Percentiles rank a stretch among this genome's conserved stretches.
Evolutionary conservation across 2,888 invertebrate species (phyloP).

Genomic region (Perizoma flavofasciatum): DNA sequence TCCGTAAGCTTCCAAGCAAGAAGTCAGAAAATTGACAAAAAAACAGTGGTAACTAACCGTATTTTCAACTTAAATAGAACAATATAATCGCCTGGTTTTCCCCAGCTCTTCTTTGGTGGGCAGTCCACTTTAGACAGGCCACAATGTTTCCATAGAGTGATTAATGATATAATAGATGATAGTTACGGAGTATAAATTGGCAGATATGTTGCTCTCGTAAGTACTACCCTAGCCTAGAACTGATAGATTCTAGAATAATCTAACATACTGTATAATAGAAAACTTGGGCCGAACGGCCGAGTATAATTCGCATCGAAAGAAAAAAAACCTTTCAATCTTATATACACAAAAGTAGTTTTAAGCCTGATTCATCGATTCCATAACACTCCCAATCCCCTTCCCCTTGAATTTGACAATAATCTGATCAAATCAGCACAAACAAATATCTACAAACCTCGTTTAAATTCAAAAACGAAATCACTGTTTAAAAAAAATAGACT

Average conservation of each 20-base stretch:
- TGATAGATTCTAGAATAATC: conserved; percentile 16
- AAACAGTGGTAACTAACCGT: no score
- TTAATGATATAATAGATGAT: not conserved
- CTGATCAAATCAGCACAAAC: conserved; percentile 5
- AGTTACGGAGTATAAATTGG: conserved; percentile 22
- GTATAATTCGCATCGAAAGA: conserved; percentile 19
- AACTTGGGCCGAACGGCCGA: conserved; percentile 28
- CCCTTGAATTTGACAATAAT: not conserved
- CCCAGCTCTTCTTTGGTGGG: no score
- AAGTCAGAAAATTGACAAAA: no score
- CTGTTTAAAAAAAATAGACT: conserved; percentile 26
- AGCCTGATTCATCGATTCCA: not conserved
- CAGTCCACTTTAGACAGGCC: no score
- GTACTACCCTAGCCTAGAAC: conserved; percentile 21
- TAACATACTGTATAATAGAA: conserved; percentile 35
- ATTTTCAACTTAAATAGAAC: no score
- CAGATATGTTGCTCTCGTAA: conserved; percentile 33
- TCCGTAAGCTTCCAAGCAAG: no score
- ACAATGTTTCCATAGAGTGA: no score
- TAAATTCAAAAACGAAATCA: conserved; percentile 3
- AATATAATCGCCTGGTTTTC: no score
- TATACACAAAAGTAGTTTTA: conserved; percentile 2
- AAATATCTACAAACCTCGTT: conserved; percentile 14
- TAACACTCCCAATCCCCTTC: not conserved
- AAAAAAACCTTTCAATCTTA: conserved; percentile 5